phyloP scores from a whole-genome alignment of 2,888 invertebrate genomes.

The Plusia festucae region DNA sequence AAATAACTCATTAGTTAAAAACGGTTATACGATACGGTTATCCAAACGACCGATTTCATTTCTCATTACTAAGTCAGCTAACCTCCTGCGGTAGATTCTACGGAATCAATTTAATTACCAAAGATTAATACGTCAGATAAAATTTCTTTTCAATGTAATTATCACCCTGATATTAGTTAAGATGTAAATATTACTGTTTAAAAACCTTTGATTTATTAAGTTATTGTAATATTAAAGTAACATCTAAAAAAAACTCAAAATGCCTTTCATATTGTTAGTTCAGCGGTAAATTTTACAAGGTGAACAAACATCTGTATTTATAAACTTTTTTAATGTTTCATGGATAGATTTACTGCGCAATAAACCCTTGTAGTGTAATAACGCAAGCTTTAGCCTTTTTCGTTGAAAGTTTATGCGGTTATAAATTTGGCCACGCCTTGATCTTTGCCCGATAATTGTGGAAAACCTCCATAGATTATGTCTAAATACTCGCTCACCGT shows the following conservation, averaged over 20 bases:
- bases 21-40: slow-evolving; percentile 21
- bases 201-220: too few relatives aligned
- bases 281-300: slow-evolving; percentile 33
- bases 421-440: slow-evolving; percentile 74
- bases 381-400: slow-evolving; percentile 63
- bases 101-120: slow-evolving; percentile 52
- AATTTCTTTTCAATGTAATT: slow-evolving; percentile 46
- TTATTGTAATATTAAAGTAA: too few relatives aligned
- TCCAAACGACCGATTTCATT: slow-evolving; percentile 49
- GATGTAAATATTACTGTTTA: too few relatives aligned
- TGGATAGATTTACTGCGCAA: slow-evolving; percentile 60
- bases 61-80: slow-evolving; percentile 52
- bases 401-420: slow-evolving; percentile 71
- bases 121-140: slow-evolving; percentile 52
- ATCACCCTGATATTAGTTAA: neutral
- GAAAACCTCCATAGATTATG: slow-evolving; percentile 69
- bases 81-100: slow-evolving; percentile 37
- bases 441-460: slow-evolving; percentile 72
- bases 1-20: slow-evolving; percentile 34
- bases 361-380: slow-evolving; percentile 61
- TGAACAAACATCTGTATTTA: slow-evolving; percentile 55
- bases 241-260: slow-evolving; percentile 18
- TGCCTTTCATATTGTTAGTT: slow-evolving; percentile 18
- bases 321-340: slow-evolving; percentile 54
- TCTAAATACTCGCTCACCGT: slow-evolving; percentile 62